Conservation (phyloP, 2,888 invertebrate genomes). For the Stenurella melanura region DNA sequence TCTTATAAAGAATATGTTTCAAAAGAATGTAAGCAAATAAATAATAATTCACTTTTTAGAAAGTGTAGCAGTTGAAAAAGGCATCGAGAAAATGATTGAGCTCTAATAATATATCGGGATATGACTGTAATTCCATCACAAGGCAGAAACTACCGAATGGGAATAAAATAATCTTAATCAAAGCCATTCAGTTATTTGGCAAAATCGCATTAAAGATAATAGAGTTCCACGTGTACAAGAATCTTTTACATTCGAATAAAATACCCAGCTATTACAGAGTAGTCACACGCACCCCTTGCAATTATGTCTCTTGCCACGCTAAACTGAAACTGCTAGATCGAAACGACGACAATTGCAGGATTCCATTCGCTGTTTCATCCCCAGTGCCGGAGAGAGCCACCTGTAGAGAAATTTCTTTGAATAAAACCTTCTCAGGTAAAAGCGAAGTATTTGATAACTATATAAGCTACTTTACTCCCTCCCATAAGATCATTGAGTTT, state of each 20-base stretch:
- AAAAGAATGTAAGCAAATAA: too few species aligned
- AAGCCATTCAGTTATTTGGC: slow-evolving; percentile 3
- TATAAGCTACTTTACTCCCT: not conserved
- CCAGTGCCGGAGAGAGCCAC: not conserved
- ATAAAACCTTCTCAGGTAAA: not conserved
- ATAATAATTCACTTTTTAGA: too few species aligned
- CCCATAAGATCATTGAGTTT: not conserved
- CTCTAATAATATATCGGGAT: not conserved
- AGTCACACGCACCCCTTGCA: not conserved
- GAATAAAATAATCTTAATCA: not conserved
- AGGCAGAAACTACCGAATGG: not conserved
- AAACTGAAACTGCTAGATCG: slow-evolving; percentile 7
- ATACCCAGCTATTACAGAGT: not conserved
- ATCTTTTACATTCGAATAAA: slow-evolving; percentile 7
- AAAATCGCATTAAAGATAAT: not conserved
- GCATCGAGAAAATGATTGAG: not conserved
- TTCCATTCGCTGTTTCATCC: not conserved
- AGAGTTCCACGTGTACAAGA: not conserved
- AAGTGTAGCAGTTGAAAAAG: too few species aligned
- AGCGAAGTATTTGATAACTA: not conserved
- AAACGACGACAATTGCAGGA: not conserved
- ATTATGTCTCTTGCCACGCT: slow-evolving; percentile 2
- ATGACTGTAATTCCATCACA: not conserved
- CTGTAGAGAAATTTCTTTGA: not conserved
- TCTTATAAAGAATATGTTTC: too few species aligned